Evolutionary conservation across 92 coral and sea anemone species (phyloP).

Genomic region (Galaxea fascicularis): DNA sequence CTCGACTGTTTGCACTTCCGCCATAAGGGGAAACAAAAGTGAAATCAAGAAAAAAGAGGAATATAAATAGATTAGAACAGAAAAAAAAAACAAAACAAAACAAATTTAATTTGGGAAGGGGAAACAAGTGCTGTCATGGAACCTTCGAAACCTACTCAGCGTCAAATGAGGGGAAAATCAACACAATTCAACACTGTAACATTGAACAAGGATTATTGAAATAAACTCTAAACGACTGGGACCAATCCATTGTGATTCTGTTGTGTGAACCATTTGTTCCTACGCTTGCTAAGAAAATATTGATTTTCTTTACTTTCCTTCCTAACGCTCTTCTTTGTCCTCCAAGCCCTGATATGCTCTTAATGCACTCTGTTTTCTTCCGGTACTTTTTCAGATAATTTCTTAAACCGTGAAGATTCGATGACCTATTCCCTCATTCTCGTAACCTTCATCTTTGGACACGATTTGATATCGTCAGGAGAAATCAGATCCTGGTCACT

Average conservation of each 20-base stretch:
- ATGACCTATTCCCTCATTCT: too few relatives aligned
- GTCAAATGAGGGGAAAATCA: neutral
- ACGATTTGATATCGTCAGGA: neutral
- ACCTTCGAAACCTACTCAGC: neutral
- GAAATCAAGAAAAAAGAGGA: neutral
- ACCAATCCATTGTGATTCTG: neutral
- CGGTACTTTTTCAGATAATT: too few relatives aligned
- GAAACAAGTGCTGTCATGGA: neutral
- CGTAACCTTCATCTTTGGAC: too few relatives aligned
- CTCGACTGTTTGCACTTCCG: slow-evolving; percentile 46
- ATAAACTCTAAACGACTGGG: slow-evolving; percentile 17
- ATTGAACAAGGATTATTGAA: neutral
- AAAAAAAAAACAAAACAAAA: too few relatives aligned
- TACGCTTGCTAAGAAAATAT: too few relatives aligned
- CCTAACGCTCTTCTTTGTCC: too few relatives aligned
- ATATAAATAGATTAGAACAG: slow-evolving; percentile 21
- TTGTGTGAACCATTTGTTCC: neutral
- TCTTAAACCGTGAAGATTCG: too few relatives aligned
- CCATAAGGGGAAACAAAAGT: neutral
- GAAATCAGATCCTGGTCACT: too few relatives aligned
- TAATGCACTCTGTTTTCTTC: too few relatives aligned
- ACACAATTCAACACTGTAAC: neutral
- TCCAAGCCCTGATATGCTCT: too few relatives aligned
- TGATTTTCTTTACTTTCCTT: too few relatives aligned
- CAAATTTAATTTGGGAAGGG: neutral